Base-by-base conservation (phyloP, 2,797 vertebrate species). In the Tiaroga cobitis region DNA sequence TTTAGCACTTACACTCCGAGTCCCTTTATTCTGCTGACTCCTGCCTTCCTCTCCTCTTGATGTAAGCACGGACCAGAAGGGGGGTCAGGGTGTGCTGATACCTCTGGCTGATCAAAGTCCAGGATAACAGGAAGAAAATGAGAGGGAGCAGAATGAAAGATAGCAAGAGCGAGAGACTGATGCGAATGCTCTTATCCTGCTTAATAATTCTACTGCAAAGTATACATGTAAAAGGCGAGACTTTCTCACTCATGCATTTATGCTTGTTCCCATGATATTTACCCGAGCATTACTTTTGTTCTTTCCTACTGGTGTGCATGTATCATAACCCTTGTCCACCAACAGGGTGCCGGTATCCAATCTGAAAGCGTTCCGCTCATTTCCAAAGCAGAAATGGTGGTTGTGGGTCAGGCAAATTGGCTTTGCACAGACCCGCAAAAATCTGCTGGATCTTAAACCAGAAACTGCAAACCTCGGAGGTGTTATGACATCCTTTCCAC, bases 41-140 rank as follows among this genome's bases (percentile, higher is more conserved):
- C 19, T 65, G 19, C 76, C 65, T 88, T 85, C 54, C 70, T 29
- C 5, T 63, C n/a, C 82, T 73, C 82, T 77, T 79, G 69, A 88
- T 83, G 75, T 37, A 68, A 69, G 74, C 15, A 15, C 7, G 19
- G 56, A 34, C 67, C 37, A 29, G 18, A 13, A 63, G 74, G 51
- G n/a, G 67, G 65, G 81, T 87, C 49, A 77, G 69, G 72, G 80
- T 83, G 41, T 85, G 54, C 80, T 83, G 59, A 87, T 87, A 81
- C 70, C 67, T 85, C 51, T 73, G 76, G 24, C 54, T 90, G 89
- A 90, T 90, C 87, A 90, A 88, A 90, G 87, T 84, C 81, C 59
- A 51, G 29, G 9, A 86, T 79, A 88, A 86, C 77, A 88, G 61
- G 78, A 70, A 82, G 79, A 85, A 73, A 69, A 85, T 51, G 29